These are phyloP conservation scores for Galerucella pusilla DNA, from an alignment of 2,888 invertebrate genomes.

Conservation along the genomic window DNA sequence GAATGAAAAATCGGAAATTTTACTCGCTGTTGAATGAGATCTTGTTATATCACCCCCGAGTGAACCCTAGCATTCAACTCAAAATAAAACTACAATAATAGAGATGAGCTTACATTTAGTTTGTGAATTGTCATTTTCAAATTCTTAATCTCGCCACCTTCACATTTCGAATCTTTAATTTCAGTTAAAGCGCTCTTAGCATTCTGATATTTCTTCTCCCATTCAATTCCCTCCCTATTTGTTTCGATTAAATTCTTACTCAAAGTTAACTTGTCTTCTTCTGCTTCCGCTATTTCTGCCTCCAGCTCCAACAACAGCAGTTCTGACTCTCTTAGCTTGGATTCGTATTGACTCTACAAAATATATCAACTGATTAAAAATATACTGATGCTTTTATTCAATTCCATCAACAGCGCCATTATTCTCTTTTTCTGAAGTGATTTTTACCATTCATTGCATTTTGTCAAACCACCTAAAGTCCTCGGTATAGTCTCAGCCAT, in stretches of 20 bases:
- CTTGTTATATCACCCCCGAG: too few species aligned
- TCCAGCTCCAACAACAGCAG: constrained; percentile 74
- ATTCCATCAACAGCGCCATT: not conserved
- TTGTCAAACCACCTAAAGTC: too few species aligned
- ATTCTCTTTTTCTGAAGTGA: too few species aligned
- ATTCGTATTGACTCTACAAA: constrained; percentile 63
- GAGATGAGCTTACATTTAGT: not conserved
- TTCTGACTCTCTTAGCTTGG: constrained; percentile 73
- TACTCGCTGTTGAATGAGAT: too few species aligned
- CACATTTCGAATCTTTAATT: constrained; percentile 73
- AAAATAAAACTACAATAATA: not conserved
- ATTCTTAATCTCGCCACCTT: constrained; percentile 76
- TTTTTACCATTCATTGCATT: too few species aligned
- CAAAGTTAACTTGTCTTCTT: constrained; percentile 73
- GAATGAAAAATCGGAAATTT: not conserved
- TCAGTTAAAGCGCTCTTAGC: constrained; percentile 78
- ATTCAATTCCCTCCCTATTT: constrained; percentile 78
- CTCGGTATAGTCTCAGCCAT: too few species aligned
- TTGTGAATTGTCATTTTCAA: constrained; percentile 86
- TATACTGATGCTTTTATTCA: not conserved
- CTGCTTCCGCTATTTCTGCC: constrained; percentile 74
- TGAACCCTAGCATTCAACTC: not conserved
- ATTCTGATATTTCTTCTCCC: constrained; percentile 83
- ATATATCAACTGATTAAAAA: not conserved
- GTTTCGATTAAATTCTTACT: constrained; percentile 72